Evolutionary conservation across 2,888 invertebrate species (phyloP), one percentile per base, ranked within the genome.

Genomic region (Tortrix viridana): DNA sequence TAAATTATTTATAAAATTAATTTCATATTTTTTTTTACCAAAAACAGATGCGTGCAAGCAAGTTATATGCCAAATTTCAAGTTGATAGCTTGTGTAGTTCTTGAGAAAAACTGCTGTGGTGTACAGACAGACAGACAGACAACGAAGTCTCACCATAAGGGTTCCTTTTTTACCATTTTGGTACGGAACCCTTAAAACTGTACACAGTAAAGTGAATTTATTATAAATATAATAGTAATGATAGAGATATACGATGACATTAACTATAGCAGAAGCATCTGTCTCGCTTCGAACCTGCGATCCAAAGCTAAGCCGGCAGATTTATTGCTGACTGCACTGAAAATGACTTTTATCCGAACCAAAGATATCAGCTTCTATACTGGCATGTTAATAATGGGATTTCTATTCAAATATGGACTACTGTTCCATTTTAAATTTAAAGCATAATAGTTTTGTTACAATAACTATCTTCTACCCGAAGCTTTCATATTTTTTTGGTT

Each of bases 331-430:
- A 47, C 53, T 63, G 53, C 53, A 48, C 52, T 22, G 47, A 63
- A 53, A 63, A 63, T 58, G 58, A 63, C 63, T 63, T 62, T 62
- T 63, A 63, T 63, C 53, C 58, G 23, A 32, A 63, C 57, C 53
- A 43, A 58, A 47, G 57, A 47, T 63, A 53, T 52, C 56, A 43
- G 18, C 55, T 57, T 41, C 38, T 19, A 38, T 44, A 41, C 23
- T 56, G 52, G 46, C 41, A 57, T 43, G 52, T 52, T 53, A 50
- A 53, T 47, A 63, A 63, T 63, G 47, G 63, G 53, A 43, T 57
- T 62, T 41, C 56, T 41, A 57, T 57, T 62, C 37, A 62, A 57
- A 62, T 62, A 62, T 62, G 23, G 12, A 50, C 18, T 12, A 6
- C 6, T 41, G 0, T 16, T 41, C 5, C 5, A 41, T 41, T 41